Percentiles rank a stretch among this genome's conserved stretches.
These are phyloP conservation scores for Eumerus sabulonum DNA, from an alignment of 2,888 invertebrate species.

Conservation along the genomic window DNA sequence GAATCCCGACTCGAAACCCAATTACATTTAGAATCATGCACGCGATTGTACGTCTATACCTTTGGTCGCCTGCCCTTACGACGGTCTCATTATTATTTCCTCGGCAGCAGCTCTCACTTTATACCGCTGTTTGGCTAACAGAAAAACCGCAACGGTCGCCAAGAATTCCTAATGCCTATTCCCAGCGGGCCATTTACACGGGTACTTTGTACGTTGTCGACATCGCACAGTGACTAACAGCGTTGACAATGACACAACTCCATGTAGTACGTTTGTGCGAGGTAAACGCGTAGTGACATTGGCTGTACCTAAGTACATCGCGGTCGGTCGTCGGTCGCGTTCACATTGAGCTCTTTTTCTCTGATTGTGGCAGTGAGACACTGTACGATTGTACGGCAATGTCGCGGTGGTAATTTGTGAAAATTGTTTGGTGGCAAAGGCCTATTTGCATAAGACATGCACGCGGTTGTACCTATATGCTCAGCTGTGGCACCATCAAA, in stretches of 20 bases:
- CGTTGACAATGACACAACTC: slow-evolving; percentile 22
- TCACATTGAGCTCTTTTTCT: no score
- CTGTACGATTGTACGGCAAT: slow-evolving; percentile 1
- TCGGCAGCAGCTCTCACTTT: slow-evolving; percentile 41
- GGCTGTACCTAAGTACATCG: slow-evolving; percentile 55
- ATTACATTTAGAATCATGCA: slow-evolving; percentile 41
- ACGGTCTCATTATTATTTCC: slow-evolving; percentile 59
- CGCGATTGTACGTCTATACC: slow-evolving; percentile 39
- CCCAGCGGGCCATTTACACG: slow-evolving; percentile 30
- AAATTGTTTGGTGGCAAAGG: slow-evolving; percentile 58
- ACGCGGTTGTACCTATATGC: slow-evolving; percentile 10
- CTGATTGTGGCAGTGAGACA: no score
- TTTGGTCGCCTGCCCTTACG: slow-evolving; percentile 53
- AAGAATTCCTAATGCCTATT: slow-evolving; percentile 58
- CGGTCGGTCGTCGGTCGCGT: no score
- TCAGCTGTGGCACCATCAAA: slow-evolving; percentile 13
- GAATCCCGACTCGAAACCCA: slow-evolving; percentile 9
- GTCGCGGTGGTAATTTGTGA: slow-evolving; percentile 62
- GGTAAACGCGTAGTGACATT: slow-evolving; percentile 64
- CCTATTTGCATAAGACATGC: slow-evolving; percentile 63
- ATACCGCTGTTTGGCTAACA: slow-evolving; percentile 45
- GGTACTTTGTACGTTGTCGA: slow-evolving; percentile 14
- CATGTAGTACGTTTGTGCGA: slow-evolving; percentile 16
- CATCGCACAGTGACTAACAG: slow-evolving; percentile 44
- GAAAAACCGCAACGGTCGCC: slow-evolving; percentile 15